phyloP scores from a whole-genome alignment of 2,888 invertebrate species.

The Drosophila sordidula region DNA sequence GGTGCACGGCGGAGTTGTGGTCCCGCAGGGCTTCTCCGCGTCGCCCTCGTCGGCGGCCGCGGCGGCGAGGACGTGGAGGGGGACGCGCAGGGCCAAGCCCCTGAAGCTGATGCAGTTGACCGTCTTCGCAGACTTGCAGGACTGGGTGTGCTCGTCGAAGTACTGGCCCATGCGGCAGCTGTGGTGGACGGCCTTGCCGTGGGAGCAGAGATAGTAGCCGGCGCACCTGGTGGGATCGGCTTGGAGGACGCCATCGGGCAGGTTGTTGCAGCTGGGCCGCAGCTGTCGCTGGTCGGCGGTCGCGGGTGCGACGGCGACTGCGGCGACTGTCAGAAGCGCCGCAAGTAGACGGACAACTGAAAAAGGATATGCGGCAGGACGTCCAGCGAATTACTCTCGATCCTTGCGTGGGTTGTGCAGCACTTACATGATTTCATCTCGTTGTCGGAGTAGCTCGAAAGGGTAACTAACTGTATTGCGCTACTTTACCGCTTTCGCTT shows the following conservation, averaged over 20 bases:
- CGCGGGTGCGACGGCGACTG: slow-evolving; percentile 16
- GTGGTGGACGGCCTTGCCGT: slow-evolving; percentile 36
- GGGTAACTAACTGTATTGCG: slow-evolving; percentile 52
- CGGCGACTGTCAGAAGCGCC: slow-evolving; percentile 40
- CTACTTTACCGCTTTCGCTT: slow-evolving; percentile 55
- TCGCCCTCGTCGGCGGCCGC: not conserved
- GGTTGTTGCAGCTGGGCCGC: slow-evolving; percentile 35
- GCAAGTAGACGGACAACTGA: slow-evolving; percentile 47
- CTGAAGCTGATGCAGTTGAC: slow-evolving; percentile 46
- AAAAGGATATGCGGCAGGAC: slow-evolving; percentile 19
- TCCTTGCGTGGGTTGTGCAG: not conserved
- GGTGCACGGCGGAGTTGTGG: slow-evolving; percentile 24
- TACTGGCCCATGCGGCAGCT: slow-evolving; percentile 36
- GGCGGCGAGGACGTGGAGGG: not conserved
- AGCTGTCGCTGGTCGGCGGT: slow-evolving; percentile 15
- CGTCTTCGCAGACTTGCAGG: slow-evolving; percentile 25
- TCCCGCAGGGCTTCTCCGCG: not conserved
- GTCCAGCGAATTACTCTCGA: not conserved
- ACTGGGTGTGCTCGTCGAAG: slow-evolving; percentile 32
- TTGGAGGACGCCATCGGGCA: slow-evolving; percentile 27
- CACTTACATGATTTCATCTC: slow-evolving; percentile 66
- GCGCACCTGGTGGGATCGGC: slow-evolving; percentile 40
- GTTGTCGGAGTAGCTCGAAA: slow-evolving; percentile 27
- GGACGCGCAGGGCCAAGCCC: slow-evolving; percentile 40
- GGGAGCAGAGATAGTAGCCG: slow-evolving; percentile 40